A percentile compares a stretch with the other conserved stretches of the same genome.
Evolutionary conservation across 2,113 vertebrate species (phyloP).

Genomic region (Ciconia maguari): DNA sequence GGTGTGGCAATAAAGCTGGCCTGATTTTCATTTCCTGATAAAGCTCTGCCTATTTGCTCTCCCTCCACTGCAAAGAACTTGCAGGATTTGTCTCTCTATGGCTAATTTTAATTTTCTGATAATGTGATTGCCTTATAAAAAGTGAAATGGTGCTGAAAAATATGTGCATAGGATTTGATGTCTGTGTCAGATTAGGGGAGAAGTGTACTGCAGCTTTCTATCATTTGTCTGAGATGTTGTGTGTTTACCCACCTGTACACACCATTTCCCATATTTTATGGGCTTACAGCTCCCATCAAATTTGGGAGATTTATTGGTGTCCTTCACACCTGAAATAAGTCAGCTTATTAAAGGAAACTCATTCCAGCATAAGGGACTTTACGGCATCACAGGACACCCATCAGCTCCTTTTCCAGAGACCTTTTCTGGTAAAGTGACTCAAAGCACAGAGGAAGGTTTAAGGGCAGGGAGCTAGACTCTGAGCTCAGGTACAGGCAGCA

Average conservation of each 20-base stretch:
- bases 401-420: background rate
- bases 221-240: background rate
- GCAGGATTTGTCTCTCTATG: background rate
- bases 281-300: background rate
- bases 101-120: background rate
- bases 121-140: background rate
- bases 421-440: background rate
- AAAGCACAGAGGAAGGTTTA: background rate
- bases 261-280: background rate
- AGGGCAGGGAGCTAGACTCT: background rate
- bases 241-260: background rate
- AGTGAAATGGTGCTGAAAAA: background rate
- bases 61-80: background rate
- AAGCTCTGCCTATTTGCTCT: background rate
- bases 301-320: background rate
- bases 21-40: background rate
- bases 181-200: background rate
- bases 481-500: background rate
- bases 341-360: background rate
- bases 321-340: conserved; percentile 15
- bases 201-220: background rate
- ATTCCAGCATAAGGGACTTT: background rate
- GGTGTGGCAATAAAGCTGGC: background rate
- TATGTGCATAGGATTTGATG: background rate
- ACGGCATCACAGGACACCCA: background rate